These are phyloP conservation scores for Apis laboriosa DNA, from an alignment of 1,140 invertebrate species.

Conservation along the genomic window DNA sequence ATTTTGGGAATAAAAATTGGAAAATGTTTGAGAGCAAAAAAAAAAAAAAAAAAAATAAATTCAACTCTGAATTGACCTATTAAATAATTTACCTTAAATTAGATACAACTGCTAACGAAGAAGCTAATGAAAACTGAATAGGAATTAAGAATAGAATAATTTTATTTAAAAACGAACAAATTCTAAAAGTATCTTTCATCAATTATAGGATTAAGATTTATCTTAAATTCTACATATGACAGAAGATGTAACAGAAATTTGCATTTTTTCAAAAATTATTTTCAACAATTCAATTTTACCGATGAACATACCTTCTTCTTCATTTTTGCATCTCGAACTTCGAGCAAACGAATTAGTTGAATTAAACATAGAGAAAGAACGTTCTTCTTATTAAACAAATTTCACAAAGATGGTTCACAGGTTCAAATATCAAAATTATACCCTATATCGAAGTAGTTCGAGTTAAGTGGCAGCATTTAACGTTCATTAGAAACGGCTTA, in stretches of 20 bases:
- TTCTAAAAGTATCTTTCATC: too few species aligned
- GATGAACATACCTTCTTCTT: too few species aligned
- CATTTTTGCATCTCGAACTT: not conserved
- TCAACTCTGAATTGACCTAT: not conserved
- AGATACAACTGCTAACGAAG: too few species aligned
- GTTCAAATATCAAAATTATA: not conserved
- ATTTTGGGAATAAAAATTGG: slow-evolving; percentile 16
- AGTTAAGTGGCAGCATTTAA: not conserved
- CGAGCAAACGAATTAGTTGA: not conserved
- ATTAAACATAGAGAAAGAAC: not conserved
- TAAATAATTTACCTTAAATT: too few species aligned
- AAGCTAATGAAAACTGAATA: too few species aligned
- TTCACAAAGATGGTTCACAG: not conserved
- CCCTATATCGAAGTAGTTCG: not conserved
- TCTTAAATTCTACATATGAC: too few species aligned
- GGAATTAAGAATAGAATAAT: too few species aligned
- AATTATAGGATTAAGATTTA: too few species aligned
- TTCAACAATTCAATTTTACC: not conserved
- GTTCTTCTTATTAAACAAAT: not conserved
- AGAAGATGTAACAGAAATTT: too few species aligned
- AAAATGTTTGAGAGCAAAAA: not conserved
- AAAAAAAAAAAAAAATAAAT: too few species aligned
- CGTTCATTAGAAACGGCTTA: not conserved
- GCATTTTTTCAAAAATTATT: too few species aligned
- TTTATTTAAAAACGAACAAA: too few species aligned